phyloP scores from a whole-genome alignment of 2,888 invertebrate species.

The Neoaliturus tenellus region DNA sequence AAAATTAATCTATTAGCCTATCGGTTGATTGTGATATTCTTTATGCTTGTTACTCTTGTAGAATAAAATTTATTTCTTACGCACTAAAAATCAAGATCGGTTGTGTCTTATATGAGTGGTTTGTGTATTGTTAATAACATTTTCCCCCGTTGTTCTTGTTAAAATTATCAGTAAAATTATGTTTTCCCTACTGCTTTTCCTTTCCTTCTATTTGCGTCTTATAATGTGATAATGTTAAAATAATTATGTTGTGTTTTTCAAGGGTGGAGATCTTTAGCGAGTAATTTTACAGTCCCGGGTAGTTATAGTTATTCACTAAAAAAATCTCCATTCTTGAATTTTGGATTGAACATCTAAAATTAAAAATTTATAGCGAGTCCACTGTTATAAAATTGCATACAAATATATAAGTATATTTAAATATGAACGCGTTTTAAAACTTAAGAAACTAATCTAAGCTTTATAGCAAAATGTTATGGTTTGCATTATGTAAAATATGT shows the following conservation, averaged over 20 bases:
- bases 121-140: conserved; percentile 21
- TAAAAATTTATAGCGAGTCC: neutral
- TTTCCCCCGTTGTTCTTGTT: neutral
- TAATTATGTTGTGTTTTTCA: neutral
- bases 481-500: conserved; percentile 27
- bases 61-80: conserved; percentile 11
- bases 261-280: conserved; percentile 1
- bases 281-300: conserved; percentile 1
- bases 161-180: neutral
- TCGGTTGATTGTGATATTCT: conserved; percentile 47
- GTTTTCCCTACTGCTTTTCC: neutral
- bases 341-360: neutral
- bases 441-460: conserved; percentile 22
- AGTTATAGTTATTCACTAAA: neutral
- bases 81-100: neutral
- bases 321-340: conserved; percentile 5
- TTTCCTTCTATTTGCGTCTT: neutral
- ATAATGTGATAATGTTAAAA: neutral
- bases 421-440: conserved; percentile 22
- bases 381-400: conserved; percentile 17
- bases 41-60: conserved; percentile 42
- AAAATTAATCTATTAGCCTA: conserved; percentile 42
- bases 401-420: conserved; percentile 29
- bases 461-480: conserved; percentile 12
- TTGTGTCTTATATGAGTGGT: conserved; percentile 22